These are phyloP conservation scores for Parascotia fuliginaria DNA, from an alignment of 2,888 invertebrate species.

Conservation along the genomic window DNA sequence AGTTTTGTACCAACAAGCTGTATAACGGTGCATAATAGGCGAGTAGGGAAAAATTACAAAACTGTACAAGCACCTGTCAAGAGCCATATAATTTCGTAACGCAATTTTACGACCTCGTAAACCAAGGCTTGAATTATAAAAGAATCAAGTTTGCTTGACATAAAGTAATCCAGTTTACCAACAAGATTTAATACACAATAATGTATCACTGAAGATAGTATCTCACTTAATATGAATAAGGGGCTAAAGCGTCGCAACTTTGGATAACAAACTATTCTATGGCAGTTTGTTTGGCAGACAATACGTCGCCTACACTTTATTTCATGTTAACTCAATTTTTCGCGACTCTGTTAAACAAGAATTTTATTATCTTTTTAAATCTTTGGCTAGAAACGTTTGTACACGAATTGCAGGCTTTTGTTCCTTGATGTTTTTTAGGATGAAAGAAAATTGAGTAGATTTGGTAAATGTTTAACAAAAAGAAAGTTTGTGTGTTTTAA, in stretches of 20 bases:
- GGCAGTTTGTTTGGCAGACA: constrained; percentile 48
- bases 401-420: neutral
- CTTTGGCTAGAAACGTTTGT: constrained; percentile 21
- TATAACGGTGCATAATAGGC: too few relatives aligned
- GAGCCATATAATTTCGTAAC: neutral
- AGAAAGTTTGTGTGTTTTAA: too few relatives aligned
- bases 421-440: neutral
- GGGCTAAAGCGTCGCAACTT: constrained; percentile 36
- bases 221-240: constrained; percentile 29
- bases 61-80: too few relatives aligned
- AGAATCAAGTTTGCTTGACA: constrained; percentile 31
- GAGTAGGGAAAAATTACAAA: too few relatives aligned
- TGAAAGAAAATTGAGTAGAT: too few relatives aligned
- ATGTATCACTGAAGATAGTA: constrained; percentile 15
- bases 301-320: constrained; percentile 39
- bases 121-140: too few relatives aligned
- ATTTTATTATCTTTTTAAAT: constrained; percentile 25
- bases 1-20: too few relatives aligned
- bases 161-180: constrained; percentile 50
- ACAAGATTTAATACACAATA: constrained; percentile 41
- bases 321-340: constrained; percentile 34
- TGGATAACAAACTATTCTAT: constrained; percentile 36
- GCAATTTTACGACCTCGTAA: neutral
- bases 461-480: too few relatives aligned
- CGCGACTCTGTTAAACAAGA: constrained; percentile 30